phyloP scores from a whole-genome alignment of 2,797 vertebrate genomes.

The Leuciscus waleckii region DNA sequence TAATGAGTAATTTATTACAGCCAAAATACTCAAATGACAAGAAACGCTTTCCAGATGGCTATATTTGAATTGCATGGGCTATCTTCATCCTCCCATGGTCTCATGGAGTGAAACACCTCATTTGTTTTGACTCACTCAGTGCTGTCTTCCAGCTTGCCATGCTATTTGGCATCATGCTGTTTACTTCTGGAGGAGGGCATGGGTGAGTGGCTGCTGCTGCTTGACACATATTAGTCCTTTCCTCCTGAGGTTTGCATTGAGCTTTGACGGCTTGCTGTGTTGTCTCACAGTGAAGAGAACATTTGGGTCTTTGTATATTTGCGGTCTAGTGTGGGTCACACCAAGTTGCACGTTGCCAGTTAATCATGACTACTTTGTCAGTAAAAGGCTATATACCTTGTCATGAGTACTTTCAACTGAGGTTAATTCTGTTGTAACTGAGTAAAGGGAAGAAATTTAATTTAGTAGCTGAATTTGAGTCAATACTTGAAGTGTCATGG shows the following conservation, averaged over 20 bases:
- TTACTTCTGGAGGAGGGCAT: conserved; percentile 56
- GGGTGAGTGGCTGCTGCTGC: conserved; percentile 51
- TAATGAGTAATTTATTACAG: conserved; percentile 34
- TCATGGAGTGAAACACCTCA: conserved; percentile 50
- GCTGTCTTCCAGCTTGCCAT: conserved; percentile 49
- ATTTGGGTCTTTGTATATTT: conserved; percentile 13
- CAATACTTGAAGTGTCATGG: conserved; percentile 4
- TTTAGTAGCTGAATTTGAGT: neutral
- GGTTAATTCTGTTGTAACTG: neutral
- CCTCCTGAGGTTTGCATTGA: conserved; percentile 34
- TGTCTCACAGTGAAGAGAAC: conserved; percentile 36
- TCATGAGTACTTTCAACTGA: neutral
- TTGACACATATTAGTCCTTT: conserved; percentile 59
- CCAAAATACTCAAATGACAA: conserved; percentile 20
- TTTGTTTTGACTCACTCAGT: conserved; percentile 52
- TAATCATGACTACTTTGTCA: conserved; percentile 21
- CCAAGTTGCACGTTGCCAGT: neutral
- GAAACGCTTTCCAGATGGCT: conserved; percentile 27
- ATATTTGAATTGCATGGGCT: conserved; percentile 40
- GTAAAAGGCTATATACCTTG: neutral
- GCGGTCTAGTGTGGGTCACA: conserved; percentile 28
- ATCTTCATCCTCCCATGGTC: conserved; percentile 42
- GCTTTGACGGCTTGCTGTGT: conserved; percentile 45
- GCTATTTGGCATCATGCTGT: conserved; percentile 47
- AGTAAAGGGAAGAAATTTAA: conserved; percentile 12